Conservation (phyloP, 2,888 invertebrate genomes). For the Tetanocera ferruginea region DNA sequence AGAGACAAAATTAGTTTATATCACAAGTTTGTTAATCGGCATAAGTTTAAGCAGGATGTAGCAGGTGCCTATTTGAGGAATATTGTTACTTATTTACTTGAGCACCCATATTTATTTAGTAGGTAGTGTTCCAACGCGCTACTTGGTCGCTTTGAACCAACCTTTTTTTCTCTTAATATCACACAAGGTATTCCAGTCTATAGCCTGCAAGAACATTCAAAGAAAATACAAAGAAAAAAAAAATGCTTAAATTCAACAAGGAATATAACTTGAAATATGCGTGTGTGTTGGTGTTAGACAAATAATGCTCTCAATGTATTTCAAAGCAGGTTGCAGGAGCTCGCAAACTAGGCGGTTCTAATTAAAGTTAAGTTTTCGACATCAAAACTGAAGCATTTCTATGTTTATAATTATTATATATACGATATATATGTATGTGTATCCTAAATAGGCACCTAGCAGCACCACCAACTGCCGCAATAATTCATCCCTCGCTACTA, state of each 20-base stretch:
- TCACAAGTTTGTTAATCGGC: background rate
- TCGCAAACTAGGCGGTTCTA: conserved; percentile 32
- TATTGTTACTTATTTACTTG: background rate
- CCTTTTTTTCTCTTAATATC: conserved; percentile 58
- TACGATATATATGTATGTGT: conserved; percentile 39
- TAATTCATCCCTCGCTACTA: conserved; percentile 60
- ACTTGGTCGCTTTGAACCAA: conserved; percentile 53
- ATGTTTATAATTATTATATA: conserved; percentile 41
- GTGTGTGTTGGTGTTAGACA: conserved; percentile 10
- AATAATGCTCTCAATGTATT: conserved; percentile 16
- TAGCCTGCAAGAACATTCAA: conserved; percentile 64
- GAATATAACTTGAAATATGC: conserved; percentile 7
- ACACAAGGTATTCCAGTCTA: conserved; percentile 68
- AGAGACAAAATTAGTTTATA: conserved; percentile 32
- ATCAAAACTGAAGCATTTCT: conserved; percentile 40
- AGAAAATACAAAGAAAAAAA: conserved; percentile 48
- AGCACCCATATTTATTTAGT: background rate
- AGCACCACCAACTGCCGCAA: conserved; percentile 3
- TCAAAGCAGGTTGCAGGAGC: conserved; percentile 38
- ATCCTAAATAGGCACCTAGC: conserved; percentile 54
- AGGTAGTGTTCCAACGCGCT: background rate
- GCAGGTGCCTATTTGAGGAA: conserved; percentile 51
- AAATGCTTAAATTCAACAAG: conserved; percentile 15
- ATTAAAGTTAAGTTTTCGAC: conserved; percentile 20
- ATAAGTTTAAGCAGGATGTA: no score